phyloP scores from a whole-genome alignment of 2,113 vertebrate genomes.

The Hoplias malabaricus region DNA sequence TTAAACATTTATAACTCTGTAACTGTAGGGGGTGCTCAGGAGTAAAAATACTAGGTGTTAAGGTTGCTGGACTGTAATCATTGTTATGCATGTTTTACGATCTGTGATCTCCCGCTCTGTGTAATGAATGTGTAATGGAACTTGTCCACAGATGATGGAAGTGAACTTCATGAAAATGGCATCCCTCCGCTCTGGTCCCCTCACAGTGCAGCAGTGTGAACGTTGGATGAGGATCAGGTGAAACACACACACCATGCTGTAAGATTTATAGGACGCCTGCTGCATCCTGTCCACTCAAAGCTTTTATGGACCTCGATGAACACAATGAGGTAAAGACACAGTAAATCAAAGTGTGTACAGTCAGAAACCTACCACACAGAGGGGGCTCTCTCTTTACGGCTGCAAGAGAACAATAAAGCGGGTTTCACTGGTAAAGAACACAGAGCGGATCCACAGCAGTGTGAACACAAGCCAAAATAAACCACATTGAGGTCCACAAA shows the following conservation, averaged over 20 bases:
- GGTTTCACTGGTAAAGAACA: constrained; percentile 45
- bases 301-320: background rate
- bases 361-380: constrained; percentile 77
- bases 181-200: background rate
- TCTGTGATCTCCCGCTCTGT: too few relatives aligned
- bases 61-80: too few relatives aligned
- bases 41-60: too few relatives aligned
- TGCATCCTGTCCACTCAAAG: background rate
- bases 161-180: background rate
- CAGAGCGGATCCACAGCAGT: too few relatives aligned
- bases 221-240: background rate
- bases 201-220: too few relatives aligned
- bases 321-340: constrained; percentile 24
- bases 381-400: constrained; percentile 77
- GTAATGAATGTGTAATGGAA: background rate
- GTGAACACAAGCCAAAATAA: too few relatives aligned
- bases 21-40: too few relatives aligned
- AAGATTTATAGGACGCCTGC: background rate
- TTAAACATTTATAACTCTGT: too few relatives aligned
- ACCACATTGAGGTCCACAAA: constrained; percentile 39
- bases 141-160: background rate
- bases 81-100: too few relatives aligned
- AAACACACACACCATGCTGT: constrained; percentile 22
- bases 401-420: constrained; percentile 71
- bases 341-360: constrained; percentile 24